A percentile compares a stretch with the other conserved stretches of the same genome.
These are phyloP conservation scores for Sternotherus odoratus DNA, from an alignment of 2,797 vertebrate species.

Conservation along the genomic window DNA sequence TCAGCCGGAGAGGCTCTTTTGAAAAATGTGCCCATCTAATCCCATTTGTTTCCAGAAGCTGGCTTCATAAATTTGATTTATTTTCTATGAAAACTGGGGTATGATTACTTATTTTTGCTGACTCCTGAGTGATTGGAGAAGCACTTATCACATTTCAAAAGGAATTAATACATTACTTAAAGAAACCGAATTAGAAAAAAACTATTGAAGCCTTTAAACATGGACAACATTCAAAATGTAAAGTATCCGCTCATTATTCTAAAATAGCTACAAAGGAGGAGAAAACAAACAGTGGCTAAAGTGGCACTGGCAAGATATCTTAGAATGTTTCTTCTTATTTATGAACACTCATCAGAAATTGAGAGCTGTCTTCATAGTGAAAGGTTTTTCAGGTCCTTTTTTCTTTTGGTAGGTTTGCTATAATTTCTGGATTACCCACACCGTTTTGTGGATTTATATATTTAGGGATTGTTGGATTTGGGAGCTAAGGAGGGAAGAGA, in stretches of 20 bases:
- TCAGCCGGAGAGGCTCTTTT: conserved; percentile 13
- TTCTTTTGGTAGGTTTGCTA: neutral
- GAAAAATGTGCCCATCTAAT: neutral
- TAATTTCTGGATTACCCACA: neutral
- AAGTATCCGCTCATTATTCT: neutral
- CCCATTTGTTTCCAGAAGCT: neutral
- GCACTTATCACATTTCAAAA: conserved; percentile 21
- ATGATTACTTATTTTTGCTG: conserved; percentile 27
- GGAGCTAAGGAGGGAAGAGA: neutral
- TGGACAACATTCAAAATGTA: neutral
- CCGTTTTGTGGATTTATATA: neutral
- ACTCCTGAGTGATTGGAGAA: neutral
- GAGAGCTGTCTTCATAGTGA: neutral
- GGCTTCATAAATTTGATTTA: neutral
- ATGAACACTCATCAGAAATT: neutral
- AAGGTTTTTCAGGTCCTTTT: rapidly evolving
- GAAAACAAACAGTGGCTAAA: neutral
- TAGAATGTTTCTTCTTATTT: neutral
- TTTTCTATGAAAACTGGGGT: neutral
- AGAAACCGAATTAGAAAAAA: neutral
- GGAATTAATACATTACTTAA: conserved; percentile 13
- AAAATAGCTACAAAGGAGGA: neutral
- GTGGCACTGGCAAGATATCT: neutral
- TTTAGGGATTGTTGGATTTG: neutral
- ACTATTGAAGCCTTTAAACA: neutral